phyloP scores from a whole-genome alignment of 2,113 vertebrate genomes.

The Dicrurus megarhynchus region DNA sequence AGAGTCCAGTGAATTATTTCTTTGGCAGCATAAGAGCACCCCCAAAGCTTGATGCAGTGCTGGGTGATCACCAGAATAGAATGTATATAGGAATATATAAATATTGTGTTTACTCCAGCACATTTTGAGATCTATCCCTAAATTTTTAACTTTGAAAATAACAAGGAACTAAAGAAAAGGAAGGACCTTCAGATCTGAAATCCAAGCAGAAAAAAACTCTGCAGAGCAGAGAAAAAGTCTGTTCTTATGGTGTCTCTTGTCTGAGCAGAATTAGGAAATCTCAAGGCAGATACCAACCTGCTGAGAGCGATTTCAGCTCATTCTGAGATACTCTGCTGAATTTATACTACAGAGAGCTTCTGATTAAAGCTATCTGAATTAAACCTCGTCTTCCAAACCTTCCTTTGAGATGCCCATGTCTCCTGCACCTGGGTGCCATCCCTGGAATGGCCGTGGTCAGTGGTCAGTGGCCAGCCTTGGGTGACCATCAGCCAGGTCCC shows the following conservation, averaged over 20 bases:
- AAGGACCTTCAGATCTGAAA: background rate
- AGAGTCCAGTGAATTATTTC: background rate
- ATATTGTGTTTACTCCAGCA: background rate
- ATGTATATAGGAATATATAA: background rate
- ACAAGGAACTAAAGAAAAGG: background rate
- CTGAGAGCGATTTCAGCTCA: constrained; percentile 32
- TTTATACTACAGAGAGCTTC: background rate
- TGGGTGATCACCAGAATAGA: background rate
- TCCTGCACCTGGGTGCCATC: background rate
- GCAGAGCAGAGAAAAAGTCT: background rate
- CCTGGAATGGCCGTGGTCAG: background rate
- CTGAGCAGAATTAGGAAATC: constrained; percentile 42
- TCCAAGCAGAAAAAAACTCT: background rate
- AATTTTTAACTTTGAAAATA: background rate
- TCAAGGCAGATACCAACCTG: background rate
- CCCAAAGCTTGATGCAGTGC: background rate
- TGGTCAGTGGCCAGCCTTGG: background rate
- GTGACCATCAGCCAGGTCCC: background rate
- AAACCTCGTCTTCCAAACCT: background rate
- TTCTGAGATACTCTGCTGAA: background rate
- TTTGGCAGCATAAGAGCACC: background rate
- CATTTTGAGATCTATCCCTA: background rate
- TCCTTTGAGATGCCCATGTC: background rate
- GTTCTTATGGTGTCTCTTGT: background rate
- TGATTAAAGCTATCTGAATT: constrained; percentile 21